These are phyloP conservation scores for Lepisosteus oculatus DNA, from an alignment of 2,113 vertebrate genomes.

Conservation along the genomic window DNA sequence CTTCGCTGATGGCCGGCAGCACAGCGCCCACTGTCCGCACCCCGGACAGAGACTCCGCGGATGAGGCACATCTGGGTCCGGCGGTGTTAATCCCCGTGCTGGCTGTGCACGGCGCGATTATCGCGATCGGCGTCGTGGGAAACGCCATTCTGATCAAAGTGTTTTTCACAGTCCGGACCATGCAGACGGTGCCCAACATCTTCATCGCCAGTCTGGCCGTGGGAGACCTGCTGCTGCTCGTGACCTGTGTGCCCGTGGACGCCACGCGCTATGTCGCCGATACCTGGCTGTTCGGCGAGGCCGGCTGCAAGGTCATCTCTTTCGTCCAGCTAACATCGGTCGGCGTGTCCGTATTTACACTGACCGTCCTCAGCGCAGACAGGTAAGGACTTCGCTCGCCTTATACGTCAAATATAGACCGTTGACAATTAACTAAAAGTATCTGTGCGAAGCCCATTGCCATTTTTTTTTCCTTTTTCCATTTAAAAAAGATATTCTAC, in stretches of 20 bases:
- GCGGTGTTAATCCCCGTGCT: constrained; percentile 65
- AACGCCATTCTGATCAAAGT: constrained; percentile 76
- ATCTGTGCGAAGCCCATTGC: no score
- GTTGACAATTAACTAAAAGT: no score
- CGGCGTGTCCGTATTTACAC: constrained; percentile 75
- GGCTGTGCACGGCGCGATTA: constrained; percentile 65
- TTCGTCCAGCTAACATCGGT: constrained; percentile 76
- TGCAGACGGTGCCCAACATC: constrained; percentile 77
- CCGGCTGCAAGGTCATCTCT: constrained; percentile 74
- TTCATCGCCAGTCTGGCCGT: constrained; percentile 78
- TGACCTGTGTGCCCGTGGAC: constrained; percentile 74
- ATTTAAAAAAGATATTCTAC: no score
- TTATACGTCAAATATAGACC: no score
- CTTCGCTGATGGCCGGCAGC: neutral
- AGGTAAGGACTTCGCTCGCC: constrained; percentile 51
- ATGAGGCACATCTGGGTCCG: constrained; percentile 62
- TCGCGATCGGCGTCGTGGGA: constrained; percentile 75
- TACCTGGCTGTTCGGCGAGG: constrained; percentile 72
- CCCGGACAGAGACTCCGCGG: constrained; percentile 36
- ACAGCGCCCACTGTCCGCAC: constrained; percentile 2
- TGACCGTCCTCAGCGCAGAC: constrained; percentile 79
- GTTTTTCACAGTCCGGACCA: constrained; percentile 75
- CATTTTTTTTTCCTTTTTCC: no score
- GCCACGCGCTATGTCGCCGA: constrained; percentile 67
- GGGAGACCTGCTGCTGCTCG: constrained; percentile 69